A percentile compares a stretch with the other conserved stretches of the same genome.
phyloP scores from a whole-genome alignment of 53 echinoderm and acorn worm species.

The Patiria pectinifera region DNA sequence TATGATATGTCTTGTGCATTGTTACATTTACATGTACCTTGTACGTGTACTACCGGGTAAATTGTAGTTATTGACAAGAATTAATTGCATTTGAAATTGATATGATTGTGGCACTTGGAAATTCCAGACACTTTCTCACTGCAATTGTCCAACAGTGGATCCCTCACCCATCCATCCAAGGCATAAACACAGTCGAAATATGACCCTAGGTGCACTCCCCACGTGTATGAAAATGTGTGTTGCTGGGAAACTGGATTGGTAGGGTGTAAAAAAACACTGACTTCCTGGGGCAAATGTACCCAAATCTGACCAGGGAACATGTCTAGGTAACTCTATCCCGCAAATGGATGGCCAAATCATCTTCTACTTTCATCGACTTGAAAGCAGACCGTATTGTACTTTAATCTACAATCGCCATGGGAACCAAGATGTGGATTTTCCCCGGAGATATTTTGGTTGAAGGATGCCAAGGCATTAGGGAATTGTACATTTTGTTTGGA shows the following conservation, averaged over 20 bases:
- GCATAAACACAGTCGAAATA: neutral
- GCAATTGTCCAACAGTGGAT: neutral
- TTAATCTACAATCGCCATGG: conserved; percentile 28
- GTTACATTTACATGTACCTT: no score
- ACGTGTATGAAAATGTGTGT: neutral
- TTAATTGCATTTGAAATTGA: no score
- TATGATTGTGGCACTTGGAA: neutral
- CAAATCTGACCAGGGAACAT: neutral
- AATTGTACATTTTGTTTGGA: conserved; percentile 54
- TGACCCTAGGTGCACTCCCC: neutral
- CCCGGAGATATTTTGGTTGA: conserved; percentile 35
- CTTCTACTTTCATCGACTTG: neutral
- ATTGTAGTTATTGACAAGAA: no score
- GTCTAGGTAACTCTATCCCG: conserved; percentile 19
- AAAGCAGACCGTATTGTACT: conserved; percentile 1
- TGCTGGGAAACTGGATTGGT: neutral
- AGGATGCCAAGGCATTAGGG: conserved; percentile 42
- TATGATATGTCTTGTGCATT: no score
- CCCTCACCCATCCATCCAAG: neutral
- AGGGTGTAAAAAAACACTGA: neutral
- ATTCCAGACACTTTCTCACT: neutral
- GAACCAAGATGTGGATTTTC: conserved; percentile 37
- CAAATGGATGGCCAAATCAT: neutral
- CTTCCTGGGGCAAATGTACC: neutral
- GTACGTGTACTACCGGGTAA: no score